phyloP scores from a whole-genome alignment of 2,888 invertebrate species.

The Aplocera efformata region DNA sequence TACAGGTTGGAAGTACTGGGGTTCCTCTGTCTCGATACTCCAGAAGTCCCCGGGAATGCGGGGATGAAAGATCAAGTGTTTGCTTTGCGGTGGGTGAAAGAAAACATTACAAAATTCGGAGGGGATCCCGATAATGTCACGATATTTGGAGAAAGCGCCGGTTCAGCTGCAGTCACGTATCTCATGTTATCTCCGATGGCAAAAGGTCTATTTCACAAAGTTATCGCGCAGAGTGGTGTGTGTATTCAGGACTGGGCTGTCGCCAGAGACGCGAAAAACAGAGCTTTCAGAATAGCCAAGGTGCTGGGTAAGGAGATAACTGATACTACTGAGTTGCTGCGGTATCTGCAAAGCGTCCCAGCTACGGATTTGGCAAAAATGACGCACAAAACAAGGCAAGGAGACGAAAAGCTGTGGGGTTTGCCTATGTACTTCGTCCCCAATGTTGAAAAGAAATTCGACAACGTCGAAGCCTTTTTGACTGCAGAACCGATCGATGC shows the following conservation, averaged over 20 bases:
- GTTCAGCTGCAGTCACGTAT: constrained; percentile 53
- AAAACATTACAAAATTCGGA: constrained; percentile 54
- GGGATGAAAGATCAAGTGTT: constrained; percentile 62
- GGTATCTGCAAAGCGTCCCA: constrained; percentile 45
- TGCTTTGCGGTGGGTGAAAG: constrained; percentile 53
- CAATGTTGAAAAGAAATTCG: constrained; percentile 50
- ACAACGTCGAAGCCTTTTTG: constrained; percentile 45
- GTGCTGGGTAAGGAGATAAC: constrained; percentile 50
- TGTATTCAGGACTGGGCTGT: constrained; percentile 49
- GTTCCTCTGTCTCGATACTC: constrained; percentile 44
- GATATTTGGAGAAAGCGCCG: constrained; percentile 66
- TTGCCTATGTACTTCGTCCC: constrained; percentile 53
- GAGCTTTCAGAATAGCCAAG: constrained; percentile 52
- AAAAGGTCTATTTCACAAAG: constrained; percentile 57
- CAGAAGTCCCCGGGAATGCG: constrained; percentile 61
- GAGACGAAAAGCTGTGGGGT: constrained; percentile 46
- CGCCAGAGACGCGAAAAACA: constrained; percentile 35
- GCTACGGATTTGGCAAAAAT: constrained; percentile 41
- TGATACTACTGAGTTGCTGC: constrained; percentile 42
- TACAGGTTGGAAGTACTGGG: constrained; percentile 54
- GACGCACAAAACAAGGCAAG: constrained; percentile 39
- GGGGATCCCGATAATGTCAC: constrained; percentile 59
- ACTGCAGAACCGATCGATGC: constrained; percentile 42
- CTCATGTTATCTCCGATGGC: constrained; percentile 66
- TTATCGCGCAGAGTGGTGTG: constrained; percentile 61